Evolutionary conservation across 2,797 vertebrate genomes (phyloP).

Genomic region (Cuniculus paca): DNA sequence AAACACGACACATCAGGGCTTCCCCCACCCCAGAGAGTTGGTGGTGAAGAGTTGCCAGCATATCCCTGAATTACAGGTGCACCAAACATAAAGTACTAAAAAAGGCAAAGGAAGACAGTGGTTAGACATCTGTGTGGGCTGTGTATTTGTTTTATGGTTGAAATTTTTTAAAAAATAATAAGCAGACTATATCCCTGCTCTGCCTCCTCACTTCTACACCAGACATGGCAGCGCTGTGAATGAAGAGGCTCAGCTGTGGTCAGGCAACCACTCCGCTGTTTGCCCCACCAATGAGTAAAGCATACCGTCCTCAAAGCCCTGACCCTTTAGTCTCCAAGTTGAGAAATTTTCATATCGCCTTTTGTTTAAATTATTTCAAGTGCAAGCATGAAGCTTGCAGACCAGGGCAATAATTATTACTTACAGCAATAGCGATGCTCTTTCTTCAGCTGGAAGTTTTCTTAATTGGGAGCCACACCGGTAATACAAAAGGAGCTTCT

Average conservation of each 20-base stretch:
- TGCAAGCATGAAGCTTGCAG: neutral
- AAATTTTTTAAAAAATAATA: neutral
- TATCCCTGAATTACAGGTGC: neutral
- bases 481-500: neutral
- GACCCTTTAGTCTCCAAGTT: neutral
- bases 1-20: neutral
- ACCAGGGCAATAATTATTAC: neutral
- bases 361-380: neutral
- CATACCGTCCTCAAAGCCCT: neutral
- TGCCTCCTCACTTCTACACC: neutral
- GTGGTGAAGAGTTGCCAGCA: neutral
- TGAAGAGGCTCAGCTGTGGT: neutral
- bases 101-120: neutral
- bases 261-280: neutral
- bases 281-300: neutral
- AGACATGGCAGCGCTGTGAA: rapidly evolving
- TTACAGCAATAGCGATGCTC: neutral
- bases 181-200: rapidly evolving
- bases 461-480: neutral
- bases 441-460: too few relatives aligned
- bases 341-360: neutral
- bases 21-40: neutral
- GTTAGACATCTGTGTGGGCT: neutral
- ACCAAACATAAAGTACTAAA: neutral
- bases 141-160: neutral